Evolutionary conservation across 2,888 invertebrate genomes (phyloP).

Genomic region (Phortica okadai): DNA sequence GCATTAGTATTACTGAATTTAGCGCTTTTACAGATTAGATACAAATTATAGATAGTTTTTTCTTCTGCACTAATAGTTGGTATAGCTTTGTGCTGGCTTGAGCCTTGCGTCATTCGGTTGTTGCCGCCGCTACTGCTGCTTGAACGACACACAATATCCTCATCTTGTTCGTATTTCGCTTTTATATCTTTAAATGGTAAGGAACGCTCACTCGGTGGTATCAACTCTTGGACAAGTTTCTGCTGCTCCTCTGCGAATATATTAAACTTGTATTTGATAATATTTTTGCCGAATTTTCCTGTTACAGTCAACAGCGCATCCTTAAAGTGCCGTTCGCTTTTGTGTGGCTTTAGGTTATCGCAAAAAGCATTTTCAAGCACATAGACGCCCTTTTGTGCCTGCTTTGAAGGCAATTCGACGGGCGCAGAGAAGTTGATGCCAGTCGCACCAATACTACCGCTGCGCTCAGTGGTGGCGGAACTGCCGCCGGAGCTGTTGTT

Average conservation of each 20-base stretch:
- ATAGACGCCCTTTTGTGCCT: constrained; percentile 67
- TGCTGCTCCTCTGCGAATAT: constrained; percentile 76
- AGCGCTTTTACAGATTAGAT: constrained; percentile 74
- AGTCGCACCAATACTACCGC: constrained; percentile 53
- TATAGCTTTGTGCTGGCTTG: constrained; percentile 38
- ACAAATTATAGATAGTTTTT: constrained; percentile 75
- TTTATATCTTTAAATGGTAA: constrained; percentile 74
- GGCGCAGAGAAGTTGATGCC: constrained; percentile 23
- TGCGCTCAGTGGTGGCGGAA: constrained; percentile 68
- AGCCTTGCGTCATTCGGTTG: background rate
- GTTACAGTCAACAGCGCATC: constrained; percentile 75
- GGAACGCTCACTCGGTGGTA: constrained; percentile 72
- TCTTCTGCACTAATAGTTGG: constrained; percentile 74
- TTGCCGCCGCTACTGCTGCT: constrained; percentile 40
- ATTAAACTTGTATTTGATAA: constrained; percentile 76
- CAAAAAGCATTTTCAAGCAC: constrained; percentile 75
- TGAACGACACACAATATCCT: constrained; percentile 72
- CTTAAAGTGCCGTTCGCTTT: constrained; percentile 73
- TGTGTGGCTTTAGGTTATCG: constrained; percentile 71
- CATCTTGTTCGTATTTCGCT: constrained; percentile 70
- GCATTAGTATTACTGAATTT: constrained; percentile 74
- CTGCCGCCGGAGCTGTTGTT: constrained; percentile 75
- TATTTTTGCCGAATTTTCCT: constrained; percentile 76
- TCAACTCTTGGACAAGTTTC: constrained; percentile 72
- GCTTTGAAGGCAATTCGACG: constrained; percentile 19